A percentile compares a stretch with the other conserved stretches of the same genome.
Conservation (phyloP, 2,888 invertebrate genomes). For the Dicycla oo region DNA sequence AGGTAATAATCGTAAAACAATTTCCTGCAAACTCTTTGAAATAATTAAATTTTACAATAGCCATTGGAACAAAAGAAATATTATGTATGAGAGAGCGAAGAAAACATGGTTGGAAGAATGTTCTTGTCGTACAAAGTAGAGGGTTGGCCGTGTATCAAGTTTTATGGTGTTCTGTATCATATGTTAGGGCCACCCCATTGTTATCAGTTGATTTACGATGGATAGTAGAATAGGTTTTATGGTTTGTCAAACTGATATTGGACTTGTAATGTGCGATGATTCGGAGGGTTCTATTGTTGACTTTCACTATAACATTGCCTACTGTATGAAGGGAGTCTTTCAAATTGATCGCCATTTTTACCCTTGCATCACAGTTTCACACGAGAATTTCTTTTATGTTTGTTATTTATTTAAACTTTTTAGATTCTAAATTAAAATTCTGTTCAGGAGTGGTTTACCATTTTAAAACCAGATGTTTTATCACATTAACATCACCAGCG, state of each 20-base stretch:
- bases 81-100: constrained; percentile 29
- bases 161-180: constrained; percentile 48
- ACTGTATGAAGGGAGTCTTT: constrained; percentile 48
- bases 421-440: constrained; percentile 31
- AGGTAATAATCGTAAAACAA: constrained; percentile 39
- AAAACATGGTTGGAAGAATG: constrained; percentile 28
- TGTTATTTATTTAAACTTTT: constrained; percentile 3
- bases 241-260: constrained; percentile 79
- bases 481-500: constrained; percentile 45
- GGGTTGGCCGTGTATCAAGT: constrained; percentile 41
- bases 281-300: constrained; percentile 63
- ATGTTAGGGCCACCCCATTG: constrained; percentile 64
- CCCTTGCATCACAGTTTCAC: constrained; percentile 55
- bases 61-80: constrained; percentile 34
- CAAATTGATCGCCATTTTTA: constrained; percentile 16
- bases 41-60: constrained; percentile 42
- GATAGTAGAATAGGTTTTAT: constrained; percentile 78
- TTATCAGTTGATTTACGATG: constrained; percentile 74
- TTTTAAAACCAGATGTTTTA: constrained; percentile 43
- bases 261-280: constrained; percentile 67
- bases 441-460: constrained; percentile 29
- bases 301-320: constrained; percentile 61
- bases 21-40: constrained; percentile 38
- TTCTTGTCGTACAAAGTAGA: constrained; percentile 39
- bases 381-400: constrained; percentile 24